A percentile compares a stretch with the other conserved stretches of the same genome.
These are phyloP conservation scores for Erebia aethiops DNA, from an alignment of 2,888 invertebrate species.

Conservation along the genomic window DNA sequence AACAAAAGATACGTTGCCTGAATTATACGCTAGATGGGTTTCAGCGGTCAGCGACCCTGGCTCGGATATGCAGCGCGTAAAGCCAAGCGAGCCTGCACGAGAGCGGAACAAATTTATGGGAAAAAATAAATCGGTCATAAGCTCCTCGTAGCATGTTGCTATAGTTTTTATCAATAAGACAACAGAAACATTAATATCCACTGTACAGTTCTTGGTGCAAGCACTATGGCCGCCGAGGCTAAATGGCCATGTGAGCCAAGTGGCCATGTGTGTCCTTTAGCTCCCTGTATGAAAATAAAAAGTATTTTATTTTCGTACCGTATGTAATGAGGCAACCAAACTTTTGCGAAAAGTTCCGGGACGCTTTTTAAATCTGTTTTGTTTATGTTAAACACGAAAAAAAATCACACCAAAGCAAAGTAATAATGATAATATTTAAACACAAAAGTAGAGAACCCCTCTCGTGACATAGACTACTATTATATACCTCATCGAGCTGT, in stretches of 20 bases:
- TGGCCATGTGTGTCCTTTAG: too few species aligned
- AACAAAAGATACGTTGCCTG: background rate
- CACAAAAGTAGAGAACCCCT: too few species aligned
- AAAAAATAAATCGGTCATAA: slow-evolving; percentile 38
- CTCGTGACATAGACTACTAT: too few species aligned
- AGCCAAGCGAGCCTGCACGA: slow-evolving; percentile 36
- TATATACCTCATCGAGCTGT: too few species aligned
- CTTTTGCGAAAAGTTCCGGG: background rate
- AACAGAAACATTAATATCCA: too few species aligned
- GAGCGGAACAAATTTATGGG: slow-evolving; percentile 50
- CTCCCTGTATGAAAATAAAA: slow-evolving; percentile 27
- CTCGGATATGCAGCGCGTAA: slow-evolving; percentile 49
- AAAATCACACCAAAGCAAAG: too few species aligned
- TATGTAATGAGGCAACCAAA: slow-evolving; percentile 24
- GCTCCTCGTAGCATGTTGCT: slow-evolving; percentile 35
- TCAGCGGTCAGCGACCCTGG: slow-evolving; percentile 76
- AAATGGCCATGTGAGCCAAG: too few species aligned
- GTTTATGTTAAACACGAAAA: background rate
- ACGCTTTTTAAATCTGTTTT: background rate
- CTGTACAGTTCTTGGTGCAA: too few species aligned
- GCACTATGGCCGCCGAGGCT: too few species aligned
- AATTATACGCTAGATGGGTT: slow-evolving; percentile 57
- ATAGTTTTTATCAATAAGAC: too few species aligned
- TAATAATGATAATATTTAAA: too few species aligned
- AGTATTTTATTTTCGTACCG: slow-evolving; percentile 38